A percentile compares a stretch with the other conserved stretches of the same genome.
These are phyloP conservation scores for Aphidius colemani DNA, from an alignment of 2,888 invertebrate species.

Conservation along the genomic window DNA sequence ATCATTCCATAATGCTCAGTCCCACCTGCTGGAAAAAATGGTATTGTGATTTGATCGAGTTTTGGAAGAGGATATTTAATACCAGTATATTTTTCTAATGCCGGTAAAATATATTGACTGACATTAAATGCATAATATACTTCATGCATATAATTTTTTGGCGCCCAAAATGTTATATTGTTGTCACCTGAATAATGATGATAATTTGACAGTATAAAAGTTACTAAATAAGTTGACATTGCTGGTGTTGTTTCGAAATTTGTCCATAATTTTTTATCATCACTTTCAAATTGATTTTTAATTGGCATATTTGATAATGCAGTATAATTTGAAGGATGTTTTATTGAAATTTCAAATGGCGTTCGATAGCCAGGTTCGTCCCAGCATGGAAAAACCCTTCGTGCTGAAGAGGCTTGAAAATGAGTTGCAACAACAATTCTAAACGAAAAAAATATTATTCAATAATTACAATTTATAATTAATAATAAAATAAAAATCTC, in stretches of 20 bases:
- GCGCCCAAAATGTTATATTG: conserved; percentile 69
- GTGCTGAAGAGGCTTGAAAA: conserved; percentile 70
- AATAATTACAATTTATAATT: neutral
- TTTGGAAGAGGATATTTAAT: conserved; percentile 80
- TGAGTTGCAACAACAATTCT: conserved; percentile 71
- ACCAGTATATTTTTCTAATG: conserved; percentile 77
- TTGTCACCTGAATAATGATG: conserved; percentile 35
- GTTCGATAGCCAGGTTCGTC: conserved; percentile 75
- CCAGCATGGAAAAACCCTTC: conserved; percentile 76
- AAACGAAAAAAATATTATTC: conserved; percentile 41
- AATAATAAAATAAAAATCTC: conserved; percentile 49
- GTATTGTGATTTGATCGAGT: conserved; percentile 86
- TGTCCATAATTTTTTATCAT: conserved; percentile 34
- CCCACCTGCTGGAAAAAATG: conserved; percentile 83
- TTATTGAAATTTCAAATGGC: conserved; percentile 67
- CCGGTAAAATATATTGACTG: conserved; percentile 76
- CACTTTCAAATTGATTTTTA: conserved; percentile 1
- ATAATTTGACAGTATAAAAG: conserved; percentile 72
- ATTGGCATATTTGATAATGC: conserved; percentile 55
- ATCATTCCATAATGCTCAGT: conserved; percentile 93
- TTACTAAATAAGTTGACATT: conserved; percentile 80
- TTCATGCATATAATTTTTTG: conserved; percentile 71
- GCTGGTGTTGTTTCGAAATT: conserved; percentile 57
- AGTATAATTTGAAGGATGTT: conserved; percentile 60
- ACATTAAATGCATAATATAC: conserved; percentile 76